A percentile compares a stretch with the other conserved stretches of the same genome.
These are phyloP conservation scores for Acanthurus tractus DNA, from an alignment of 2,797 vertebrate species.

Conservation along the genomic window DNA sequence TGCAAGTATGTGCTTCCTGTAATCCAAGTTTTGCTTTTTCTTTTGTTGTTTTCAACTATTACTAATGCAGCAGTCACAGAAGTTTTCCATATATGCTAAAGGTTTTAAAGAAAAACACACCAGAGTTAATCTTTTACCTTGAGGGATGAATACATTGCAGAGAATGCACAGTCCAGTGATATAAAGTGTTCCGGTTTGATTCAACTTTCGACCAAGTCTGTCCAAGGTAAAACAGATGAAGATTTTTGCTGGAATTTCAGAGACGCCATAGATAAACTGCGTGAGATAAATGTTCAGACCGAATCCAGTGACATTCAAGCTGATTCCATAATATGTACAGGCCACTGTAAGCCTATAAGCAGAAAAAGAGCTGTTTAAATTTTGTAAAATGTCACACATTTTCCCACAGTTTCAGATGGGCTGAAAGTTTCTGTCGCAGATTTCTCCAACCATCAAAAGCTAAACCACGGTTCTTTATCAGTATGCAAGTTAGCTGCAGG, in stretches of 20 bases:
- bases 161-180: conserved; percentile 78
- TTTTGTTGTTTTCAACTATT: neutral
- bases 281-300: conserved; percentile 89
- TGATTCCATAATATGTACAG: conserved; percentile 90
- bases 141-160: conserved; percentile 74
- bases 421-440: neutral
- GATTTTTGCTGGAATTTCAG: conserved; percentile 89
- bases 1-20: neutral
- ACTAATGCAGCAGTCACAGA: neutral
- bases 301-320: conserved; percentile 89
- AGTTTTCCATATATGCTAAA: no score
- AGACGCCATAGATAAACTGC: conserved; percentile 87
- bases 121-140: conserved; percentile 60
- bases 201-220: conserved; percentile 81
- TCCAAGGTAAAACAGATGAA: conserved; percentile 79
- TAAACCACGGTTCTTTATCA: no score
- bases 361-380: neutral
- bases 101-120: neutral
- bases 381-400: conserved; percentile 81
- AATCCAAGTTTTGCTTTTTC: neutral
- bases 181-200: conserved; percentile 76
- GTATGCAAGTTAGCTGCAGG: no score
- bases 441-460: no score
- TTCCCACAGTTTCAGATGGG: neutral
- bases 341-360: conserved; percentile 88